Percentiles rank a stretch among this genome's conserved stretches.
Conservation (phyloP, 2,113 vertebrate genomes). For the Ictalurus furcatus region DNA sequence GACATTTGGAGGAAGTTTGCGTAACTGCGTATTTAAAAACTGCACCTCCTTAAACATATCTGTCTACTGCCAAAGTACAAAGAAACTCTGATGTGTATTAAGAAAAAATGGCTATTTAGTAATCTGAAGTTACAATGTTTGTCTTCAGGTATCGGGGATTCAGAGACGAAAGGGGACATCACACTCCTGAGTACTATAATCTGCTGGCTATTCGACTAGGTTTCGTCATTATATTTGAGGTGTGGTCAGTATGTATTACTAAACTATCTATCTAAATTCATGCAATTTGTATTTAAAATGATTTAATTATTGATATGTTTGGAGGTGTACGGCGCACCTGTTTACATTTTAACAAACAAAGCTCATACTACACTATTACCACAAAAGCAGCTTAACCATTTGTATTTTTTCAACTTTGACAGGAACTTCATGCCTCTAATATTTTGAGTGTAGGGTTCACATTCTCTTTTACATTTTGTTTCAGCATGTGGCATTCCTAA, state of each 20-base stretch:
- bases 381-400: neutral
- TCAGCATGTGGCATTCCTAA: slow-evolving; percentile 77
- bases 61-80: neutral
- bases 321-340: neutral
- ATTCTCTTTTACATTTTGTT: neutral
- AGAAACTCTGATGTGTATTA: neutral
- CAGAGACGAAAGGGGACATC: slow-evolving; percentile 67
- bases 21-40: neutral
- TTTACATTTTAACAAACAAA: neutral
- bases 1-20: neutral
- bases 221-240: slow-evolving; percentile 80
- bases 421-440: neutral
- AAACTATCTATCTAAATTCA: neutral
- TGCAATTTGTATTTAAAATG: neutral
- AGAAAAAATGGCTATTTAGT: neutral
- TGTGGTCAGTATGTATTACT: slow-evolving; percentile 38
- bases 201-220: slow-evolving; percentile 75
- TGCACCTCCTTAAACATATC: neutral
- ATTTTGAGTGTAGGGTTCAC: neutral
- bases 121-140: neutral
- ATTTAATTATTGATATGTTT: neutral
- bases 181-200: slow-evolving; percentile 76
- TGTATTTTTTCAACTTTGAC: neutral
- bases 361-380: neutral
- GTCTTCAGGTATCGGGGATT: slow-evolving; percentile 72